Conservation (phyloP, 37 sponge, comb jelly and placozoan genomes). For the Oopsacas minuta region DNA sequence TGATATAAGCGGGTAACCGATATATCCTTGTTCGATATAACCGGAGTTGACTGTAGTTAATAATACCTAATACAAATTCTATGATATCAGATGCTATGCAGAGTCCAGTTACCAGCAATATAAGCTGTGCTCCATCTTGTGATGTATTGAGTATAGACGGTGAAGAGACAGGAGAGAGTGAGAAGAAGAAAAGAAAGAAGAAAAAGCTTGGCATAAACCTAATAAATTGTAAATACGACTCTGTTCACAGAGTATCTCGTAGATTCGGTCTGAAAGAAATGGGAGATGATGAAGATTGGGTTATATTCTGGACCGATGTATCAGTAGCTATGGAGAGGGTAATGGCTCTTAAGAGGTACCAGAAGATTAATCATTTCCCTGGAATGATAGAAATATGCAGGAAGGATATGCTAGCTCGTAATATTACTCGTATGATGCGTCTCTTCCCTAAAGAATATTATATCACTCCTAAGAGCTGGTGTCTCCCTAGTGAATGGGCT, state of each 20-base stretch:
- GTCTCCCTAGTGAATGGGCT: constrained; percentile 92
- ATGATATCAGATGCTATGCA: background rate
- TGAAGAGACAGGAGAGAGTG: background rate
- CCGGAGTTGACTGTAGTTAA: too few relatives aligned
- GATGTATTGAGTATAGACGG: background rate
- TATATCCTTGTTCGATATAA: too few relatives aligned
- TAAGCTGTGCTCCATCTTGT: background rate
- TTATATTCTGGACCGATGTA: constrained; percentile 81
- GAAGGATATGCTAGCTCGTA: constrained; percentile 84
- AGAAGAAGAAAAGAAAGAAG: background rate
- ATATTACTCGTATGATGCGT: constrained; percentile 85
- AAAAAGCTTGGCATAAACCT: constrained; percentile 53
- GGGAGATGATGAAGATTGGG: constrained; percentile 75
- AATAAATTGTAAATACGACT: constrained; percentile 74
- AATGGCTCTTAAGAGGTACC: constrained; percentile 78
- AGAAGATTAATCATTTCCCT: constrained; percentile 99
- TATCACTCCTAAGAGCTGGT: constrained; percentile 81
- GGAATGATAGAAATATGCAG: constrained; percentile 98
- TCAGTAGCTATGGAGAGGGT: constrained; percentile 69
- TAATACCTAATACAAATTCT: background rate
- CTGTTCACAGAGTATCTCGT: constrained; percentile 68
- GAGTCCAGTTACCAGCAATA: background rate
- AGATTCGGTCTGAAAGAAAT: constrained; percentile 72
- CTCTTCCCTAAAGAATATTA: constrained; percentile 94
- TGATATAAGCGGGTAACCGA: too few relatives aligned